Evolutionary conservation across 2,888 invertebrate species (phyloP).

Genomic region (Amphipoea lucens): DNA sequence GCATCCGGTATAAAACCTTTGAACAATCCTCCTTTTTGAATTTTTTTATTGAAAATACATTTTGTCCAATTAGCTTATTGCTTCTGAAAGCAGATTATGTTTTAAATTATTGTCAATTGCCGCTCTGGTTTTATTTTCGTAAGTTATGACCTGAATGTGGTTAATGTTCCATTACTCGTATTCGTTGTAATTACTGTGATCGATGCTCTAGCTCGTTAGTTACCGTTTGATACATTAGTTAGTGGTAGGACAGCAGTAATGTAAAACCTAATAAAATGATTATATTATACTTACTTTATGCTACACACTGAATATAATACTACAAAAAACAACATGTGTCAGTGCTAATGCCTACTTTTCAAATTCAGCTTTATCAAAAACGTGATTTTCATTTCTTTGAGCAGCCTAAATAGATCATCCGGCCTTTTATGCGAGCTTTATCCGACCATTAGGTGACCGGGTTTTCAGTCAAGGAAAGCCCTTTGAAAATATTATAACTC

Average conservation of each 20-base stretch:
- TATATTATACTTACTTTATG: neutral
- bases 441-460: constrained; percentile 62
- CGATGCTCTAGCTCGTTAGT: neutral
- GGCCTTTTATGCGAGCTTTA: constrained; percentile 59
- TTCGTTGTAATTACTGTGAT: constrained; percentile 14
- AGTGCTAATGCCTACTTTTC: constrained; percentile 38
- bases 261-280: neutral
- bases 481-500: constrained; percentile 63
- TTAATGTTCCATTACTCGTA: constrained; percentile 1
- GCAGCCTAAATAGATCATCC: constrained; percentile 57
- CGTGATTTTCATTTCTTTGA: constrained; percentile 56
- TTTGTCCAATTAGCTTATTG: neutral
- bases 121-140: constrained; percentile 10
- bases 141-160: constrained; percentile 18
- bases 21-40: neutral
- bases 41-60: neutral
- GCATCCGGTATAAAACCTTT: neutral
- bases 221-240: constrained; percentile 2
- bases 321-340: constrained; percentile 26
- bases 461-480: constrained; percentile 57
- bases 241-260: neutral
- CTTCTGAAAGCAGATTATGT: neutral
- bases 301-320: neutral
- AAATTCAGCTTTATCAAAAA: constrained; percentile 37
- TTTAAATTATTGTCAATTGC: neutral